These are phyloP conservation scores for Protobothrops mucrosquamatus DNA, from an alignment of 2,113 vertebrate species.

Conservation along the genomic window DNA sequence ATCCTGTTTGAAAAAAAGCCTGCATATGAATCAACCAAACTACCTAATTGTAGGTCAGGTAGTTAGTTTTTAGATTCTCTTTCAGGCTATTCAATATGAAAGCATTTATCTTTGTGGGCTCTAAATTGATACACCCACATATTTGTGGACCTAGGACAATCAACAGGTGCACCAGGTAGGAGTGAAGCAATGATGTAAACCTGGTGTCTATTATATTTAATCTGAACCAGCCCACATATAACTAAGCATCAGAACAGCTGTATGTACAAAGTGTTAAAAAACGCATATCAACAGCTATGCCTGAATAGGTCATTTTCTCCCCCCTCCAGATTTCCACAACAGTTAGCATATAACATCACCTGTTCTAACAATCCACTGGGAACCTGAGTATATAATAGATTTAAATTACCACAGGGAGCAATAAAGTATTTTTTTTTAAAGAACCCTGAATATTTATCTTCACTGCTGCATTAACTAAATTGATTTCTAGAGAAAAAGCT, in stretches of 20 bases:
- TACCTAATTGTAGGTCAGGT: background rate
- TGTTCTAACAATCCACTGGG: background rate
- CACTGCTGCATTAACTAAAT: background rate
- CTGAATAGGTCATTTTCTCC: background rate
- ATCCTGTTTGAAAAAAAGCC: background rate
- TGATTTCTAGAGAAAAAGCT: background rate
- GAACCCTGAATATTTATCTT: background rate
- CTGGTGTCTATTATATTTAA: background rate
- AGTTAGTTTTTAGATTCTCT: background rate
- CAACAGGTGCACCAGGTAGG: background rate
- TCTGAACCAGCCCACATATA: background rate
- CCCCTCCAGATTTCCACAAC: background rate
- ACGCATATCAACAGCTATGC: background rate
- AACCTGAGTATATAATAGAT: slow-evolving; percentile 1
- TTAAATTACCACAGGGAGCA: background rate
- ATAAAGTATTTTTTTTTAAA: slow-evolving; percentile 4
- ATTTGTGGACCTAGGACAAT: background rate
- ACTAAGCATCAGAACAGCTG: background rate
- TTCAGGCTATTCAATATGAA: background rate
- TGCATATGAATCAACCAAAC: background rate
- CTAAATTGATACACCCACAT: background rate
- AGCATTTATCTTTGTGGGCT: background rate
- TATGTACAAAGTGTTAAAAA: background rate
- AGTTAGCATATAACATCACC: background rate
- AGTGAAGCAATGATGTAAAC: background rate